Evolutionary conservation across 2,888 invertebrate genomes (phyloP), one percentile per base, ranked within the genome.

Genomic region (Chouioia cunea): DNA sequence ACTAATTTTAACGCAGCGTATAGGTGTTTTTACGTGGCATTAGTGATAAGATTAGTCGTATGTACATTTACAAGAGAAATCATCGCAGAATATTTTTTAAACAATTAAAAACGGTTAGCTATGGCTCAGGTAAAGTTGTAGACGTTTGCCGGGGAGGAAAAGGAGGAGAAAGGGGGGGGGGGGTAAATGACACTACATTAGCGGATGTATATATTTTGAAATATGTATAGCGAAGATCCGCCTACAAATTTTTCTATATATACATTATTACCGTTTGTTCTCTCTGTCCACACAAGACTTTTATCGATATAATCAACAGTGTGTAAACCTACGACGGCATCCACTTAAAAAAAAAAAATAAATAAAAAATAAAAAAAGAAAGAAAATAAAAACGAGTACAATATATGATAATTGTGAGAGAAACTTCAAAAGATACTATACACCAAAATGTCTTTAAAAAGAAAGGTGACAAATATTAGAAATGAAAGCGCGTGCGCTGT

Each of bases 321-420:
- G 22, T 69, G 72, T 69, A 73, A 52, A 62, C 16, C 46, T 73
- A 68, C 72, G 65, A 62, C 62, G 65, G 69, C 69, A 65, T 73
- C 56, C 27, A 27, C 27, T 27, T 27, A 27, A 27, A 27, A 27
- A 65, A 57, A n/a, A n/a, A n/a, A n/a, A n/a, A n/a, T n/a, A n/a
- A n/a, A n/a, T n/a, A n/a, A n/a, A n/a, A n/a, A n/a, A n/a, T n/a
- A n/a, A n/a, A n/a, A n/a, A n/a, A n/a, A n/a, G n/a, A n/a, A n/a
- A n/a, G n/a, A n/a, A n/a, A n/a, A n/a, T n/a, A n/a, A n/a, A 70
- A 70, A 73, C 46, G 20, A 73, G 70, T 73, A 70, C 70, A 70
- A 73, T 70, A 70, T 44, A 63, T 66, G 59, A 52, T 20, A 54
- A 52, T 48, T 70, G 54, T 70, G 47, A 62, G 27, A 27, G 44